Percentiles rank a stretch among this genome's conserved stretches.
Evolutionary conservation across 92 coral and sea anemone genomes (phyloP).

Genomic region (Epizoanthus ramosus): DNA sequence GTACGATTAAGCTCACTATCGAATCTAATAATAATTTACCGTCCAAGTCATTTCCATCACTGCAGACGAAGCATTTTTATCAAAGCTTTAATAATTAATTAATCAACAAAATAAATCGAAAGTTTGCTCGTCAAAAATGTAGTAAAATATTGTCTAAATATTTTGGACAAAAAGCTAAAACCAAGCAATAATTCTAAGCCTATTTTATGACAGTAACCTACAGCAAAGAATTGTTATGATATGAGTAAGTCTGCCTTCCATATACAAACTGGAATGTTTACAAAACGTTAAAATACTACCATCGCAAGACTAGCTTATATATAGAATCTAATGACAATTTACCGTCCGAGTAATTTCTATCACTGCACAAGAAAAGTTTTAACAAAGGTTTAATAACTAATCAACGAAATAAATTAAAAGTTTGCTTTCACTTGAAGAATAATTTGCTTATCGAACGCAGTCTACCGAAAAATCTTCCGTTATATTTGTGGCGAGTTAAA

Average conservation of each 20-base stretch:
- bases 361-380: background rate
- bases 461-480: background rate
- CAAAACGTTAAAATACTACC: slow-evolving; percentile 2
- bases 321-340: slow-evolving; percentile 8
- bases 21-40: slow-evolving; percentile 12
- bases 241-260: slow-evolving; percentile 3
- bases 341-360: background rate
- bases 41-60: background rate
- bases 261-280: slow-evolving; percentile 9
- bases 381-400: slow-evolving; percentile 1
- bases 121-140: background rate
- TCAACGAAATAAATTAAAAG: background rate
- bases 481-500: background rate
- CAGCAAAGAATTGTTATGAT: background rate
- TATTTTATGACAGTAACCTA: slow-evolving; percentile 13
- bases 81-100: too few relatives aligned
- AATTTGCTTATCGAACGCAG: slow-evolving; percentile 9
- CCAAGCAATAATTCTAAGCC: background rate
- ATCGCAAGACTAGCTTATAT: background rate
- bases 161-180: background rate
- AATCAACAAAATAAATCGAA: too few relatives aligned
- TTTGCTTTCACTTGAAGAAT: too few relatives aligned
- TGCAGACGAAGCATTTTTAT: background rate
- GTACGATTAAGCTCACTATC: background rate
- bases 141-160: background rate